Evolutionary conservation across 2,113 vertebrate genomes (phyloP).

Genomic region (Centrocercus urophasianus): DNA sequence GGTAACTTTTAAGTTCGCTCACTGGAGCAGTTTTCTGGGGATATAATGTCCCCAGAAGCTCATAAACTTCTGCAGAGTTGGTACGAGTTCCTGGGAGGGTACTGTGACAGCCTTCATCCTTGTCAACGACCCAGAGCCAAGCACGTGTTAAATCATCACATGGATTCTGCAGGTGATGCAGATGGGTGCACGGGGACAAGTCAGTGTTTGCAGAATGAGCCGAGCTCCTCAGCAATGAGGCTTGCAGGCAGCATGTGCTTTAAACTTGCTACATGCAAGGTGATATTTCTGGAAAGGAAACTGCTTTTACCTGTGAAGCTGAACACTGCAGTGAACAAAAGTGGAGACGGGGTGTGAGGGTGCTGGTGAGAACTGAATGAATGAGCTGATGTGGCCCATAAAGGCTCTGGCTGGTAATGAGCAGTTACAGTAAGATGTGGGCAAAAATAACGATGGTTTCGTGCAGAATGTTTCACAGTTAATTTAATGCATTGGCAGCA

Average conservation of each 20-base stretch:
- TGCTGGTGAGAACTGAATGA: background rate
- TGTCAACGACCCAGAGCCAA: background rate
- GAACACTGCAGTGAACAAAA: background rate
- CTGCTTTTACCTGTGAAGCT: background rate
- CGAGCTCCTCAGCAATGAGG: background rate
- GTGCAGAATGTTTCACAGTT: background rate
- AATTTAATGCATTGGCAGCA: background rate
- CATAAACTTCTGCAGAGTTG: background rate
- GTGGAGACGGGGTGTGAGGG: background rate
- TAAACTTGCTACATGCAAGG: background rate
- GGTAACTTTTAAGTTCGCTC: background rate
- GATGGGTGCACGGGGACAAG: background rate
- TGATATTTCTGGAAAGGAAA: background rate
- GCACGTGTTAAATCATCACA: background rate
- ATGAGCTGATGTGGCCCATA: fast-evolving
- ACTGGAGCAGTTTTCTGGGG: background rate
- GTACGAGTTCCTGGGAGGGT: background rate
- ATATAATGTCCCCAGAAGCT: background rate
- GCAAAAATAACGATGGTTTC: fast-evolving
- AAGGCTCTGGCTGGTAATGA: background rate
- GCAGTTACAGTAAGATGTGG: background rate
- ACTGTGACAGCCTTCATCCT: background rate
- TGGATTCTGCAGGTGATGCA: background rate
- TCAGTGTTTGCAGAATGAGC: background rate
- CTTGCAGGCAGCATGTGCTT: background rate